Percentiles rank a stretch among this genome's conserved stretches.
Evolutionary conservation across 2,113 vertebrate species (phyloP).

Genomic region (Phaethon lepturus): DNA sequence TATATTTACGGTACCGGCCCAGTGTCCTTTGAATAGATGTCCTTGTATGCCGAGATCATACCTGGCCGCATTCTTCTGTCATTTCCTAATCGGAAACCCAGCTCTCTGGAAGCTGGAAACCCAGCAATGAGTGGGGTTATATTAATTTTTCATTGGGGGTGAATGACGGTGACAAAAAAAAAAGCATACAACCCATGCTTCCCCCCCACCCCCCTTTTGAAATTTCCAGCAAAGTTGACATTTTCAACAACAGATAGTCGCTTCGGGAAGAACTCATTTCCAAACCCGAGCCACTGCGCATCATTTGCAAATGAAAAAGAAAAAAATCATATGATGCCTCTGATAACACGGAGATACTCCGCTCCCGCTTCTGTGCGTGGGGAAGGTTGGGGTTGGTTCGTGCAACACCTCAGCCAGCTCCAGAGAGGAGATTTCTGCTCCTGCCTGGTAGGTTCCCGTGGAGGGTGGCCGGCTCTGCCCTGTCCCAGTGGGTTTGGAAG

Average conservation of each 20-base stretch:
- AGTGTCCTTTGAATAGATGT: neutral
- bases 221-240: neutral
- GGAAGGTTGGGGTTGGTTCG: neutral
- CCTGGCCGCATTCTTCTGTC: neutral
- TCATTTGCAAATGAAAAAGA: neutral
- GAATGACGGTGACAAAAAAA: neutral
- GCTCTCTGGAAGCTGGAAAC: neutral
- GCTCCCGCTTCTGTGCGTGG: neutral
- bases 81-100: neutral
- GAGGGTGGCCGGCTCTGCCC: neutral
- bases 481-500: neutral
- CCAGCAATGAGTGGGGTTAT: rapidly evolving
- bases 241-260: neutral
- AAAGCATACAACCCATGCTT: rapidly evolving
- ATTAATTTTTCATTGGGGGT: neutral
- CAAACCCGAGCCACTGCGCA: neutral
- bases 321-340: neutral
- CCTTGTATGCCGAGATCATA: neutral
- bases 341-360: neutral
- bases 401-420: neutral
- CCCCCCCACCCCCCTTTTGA: neutral
- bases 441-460: neutral
- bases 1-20: neutral
- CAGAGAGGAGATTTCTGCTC: neutral
- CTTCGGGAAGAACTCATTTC: neutral